phyloP scores from a whole-genome alignment of 2,888 invertebrate species.

The Drosophila pullipes region DNA sequence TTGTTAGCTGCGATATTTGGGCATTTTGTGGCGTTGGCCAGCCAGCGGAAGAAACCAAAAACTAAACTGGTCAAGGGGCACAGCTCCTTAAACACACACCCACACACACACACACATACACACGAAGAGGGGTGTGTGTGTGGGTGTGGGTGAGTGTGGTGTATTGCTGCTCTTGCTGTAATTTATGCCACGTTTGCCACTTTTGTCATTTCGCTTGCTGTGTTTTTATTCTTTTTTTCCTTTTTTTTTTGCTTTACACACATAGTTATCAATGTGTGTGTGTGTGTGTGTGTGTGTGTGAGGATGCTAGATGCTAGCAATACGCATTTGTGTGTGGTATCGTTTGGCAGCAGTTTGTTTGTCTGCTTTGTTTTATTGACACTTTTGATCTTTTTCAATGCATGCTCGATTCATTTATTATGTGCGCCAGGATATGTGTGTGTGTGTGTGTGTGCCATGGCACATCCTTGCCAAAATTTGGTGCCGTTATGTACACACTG shows the following conservation, averaged over 20 bases:
- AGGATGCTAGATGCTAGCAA: background rate
- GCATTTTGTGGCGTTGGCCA: constrained; percentile 17
- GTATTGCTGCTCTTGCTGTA: constrained; percentile 44
- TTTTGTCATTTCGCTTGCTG: constrained; percentile 75
- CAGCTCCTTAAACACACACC: constrained; percentile 16
- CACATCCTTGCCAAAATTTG: constrained; percentile 48
- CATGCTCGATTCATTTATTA: constrained; percentile 79
- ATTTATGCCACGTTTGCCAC: constrained; percentile 81
- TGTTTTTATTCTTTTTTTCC: constrained; percentile 32
- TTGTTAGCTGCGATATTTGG: constrained; percentile 55
- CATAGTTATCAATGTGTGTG: background rate
- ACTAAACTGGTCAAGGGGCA: constrained; percentile 53
- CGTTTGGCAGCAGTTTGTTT: constrained; percentile 58
- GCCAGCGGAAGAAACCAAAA: constrained; percentile 23
- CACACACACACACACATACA: background rate
- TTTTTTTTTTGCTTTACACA: constrained; percentile 18
- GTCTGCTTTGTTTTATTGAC: constrained; percentile 79
- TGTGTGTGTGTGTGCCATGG: background rate
- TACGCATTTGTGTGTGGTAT: constrained; percentile 37
- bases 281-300: background rate
- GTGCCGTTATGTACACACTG: constrained; percentile 64
- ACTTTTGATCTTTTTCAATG: constrained; percentile 79
- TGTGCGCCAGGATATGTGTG: constrained; percentile 43
- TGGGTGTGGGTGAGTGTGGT: constrained; percentile 11
- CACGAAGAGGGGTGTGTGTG: background rate